These are phyloP conservation scores for Hetaerina americana DNA, from an alignment of 1,140 invertebrate species.

Conservation along the genomic window DNA sequence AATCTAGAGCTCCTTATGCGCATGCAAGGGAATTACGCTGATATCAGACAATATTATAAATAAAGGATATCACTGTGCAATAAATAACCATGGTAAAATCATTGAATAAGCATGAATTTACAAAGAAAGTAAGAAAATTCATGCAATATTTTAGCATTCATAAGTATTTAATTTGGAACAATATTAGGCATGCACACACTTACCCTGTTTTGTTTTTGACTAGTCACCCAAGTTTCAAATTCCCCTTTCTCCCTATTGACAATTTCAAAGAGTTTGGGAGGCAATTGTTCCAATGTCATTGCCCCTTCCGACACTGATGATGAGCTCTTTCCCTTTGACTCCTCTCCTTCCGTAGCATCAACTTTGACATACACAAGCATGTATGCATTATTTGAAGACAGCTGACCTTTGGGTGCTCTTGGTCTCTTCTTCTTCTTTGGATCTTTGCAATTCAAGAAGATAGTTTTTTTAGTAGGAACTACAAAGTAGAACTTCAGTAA, in stretches of 20 bases:
- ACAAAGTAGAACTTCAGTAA: too few species aligned
- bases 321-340: neutral
- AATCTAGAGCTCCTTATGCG: too few species aligned
- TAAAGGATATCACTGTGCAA: too few species aligned
- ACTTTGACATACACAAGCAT: slow-evolving; percentile 47
- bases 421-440: slow-evolving; percentile 29
- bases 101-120: too few species aligned
- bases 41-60: too few species aligned
- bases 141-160: too few species aligned
- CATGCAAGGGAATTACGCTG: too few species aligned
- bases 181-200: too few species aligned
- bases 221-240: slow-evolving; percentile 30
- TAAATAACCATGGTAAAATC: too few species aligned
- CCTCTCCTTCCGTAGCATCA: neutral
- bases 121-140: too few species aligned
- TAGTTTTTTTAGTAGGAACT: too few species aligned
- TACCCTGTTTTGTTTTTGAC: slow-evolving; percentile 25
- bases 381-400: slow-evolving; percentile 44
- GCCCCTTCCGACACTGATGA: neutral
- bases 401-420: slow-evolving; percentile 32
- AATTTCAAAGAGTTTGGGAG: slow-evolving; percentile 13
- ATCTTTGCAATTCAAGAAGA: slow-evolving; percentile 22
- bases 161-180: too few species aligned
- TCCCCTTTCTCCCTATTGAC: slow-evolving; percentile 30
- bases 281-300: neutral